Evolutionary conservation across 2,113 vertebrate species (phyloP).

Genomic region (Coturnix japonica): DNA sequence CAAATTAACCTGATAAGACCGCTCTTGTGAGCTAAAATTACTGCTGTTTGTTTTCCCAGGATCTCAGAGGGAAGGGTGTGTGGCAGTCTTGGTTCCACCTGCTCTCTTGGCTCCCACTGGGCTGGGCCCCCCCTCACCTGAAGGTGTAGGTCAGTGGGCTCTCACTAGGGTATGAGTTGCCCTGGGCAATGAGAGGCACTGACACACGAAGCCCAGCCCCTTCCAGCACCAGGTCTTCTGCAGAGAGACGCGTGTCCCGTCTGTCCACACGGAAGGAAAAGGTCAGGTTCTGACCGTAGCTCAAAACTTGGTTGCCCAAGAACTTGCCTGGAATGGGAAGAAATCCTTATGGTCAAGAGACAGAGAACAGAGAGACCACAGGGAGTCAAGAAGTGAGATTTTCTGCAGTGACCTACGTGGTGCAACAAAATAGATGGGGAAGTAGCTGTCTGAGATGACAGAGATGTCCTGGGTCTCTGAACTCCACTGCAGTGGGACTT

Average conservation of each 20-base stretch:
- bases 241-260: slow-evolving; percentile 89
- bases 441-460: slow-evolving; percentile 91
- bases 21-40: neutral
- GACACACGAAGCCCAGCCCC: slow-evolving; percentile 86
- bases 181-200: slow-evolving; percentile 94
- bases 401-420: slow-evolving; percentile 81
- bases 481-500: slow-evolving; percentile 86
- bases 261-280: slow-evolving; percentile 91
- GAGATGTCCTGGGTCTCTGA: slow-evolving; percentile 84
- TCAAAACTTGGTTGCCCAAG: slow-evolving; percentile 91
- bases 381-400: neutral
- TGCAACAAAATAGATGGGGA: slow-evolving; percentile 93
- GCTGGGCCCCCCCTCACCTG: slow-evolving; percentile 78
- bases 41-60: neutral
- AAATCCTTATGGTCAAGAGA: neutral
- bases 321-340: slow-evolving; percentile 84
- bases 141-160: slow-evolving; percentile 86
- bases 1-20: neutral
- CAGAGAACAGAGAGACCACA: neutral
- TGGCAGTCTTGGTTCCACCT: neutral
- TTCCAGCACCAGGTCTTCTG: slow-evolving; percentile 94
- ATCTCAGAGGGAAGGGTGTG: neutral
- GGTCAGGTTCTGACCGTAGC: slow-evolving; percentile 93
- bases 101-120: neutral
- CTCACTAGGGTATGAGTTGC: slow-evolving; percentile 93